Base-by-base conservation (phyloP, 2,888 invertebrate genomes). In the Rhynchonema sp. region DNA sequence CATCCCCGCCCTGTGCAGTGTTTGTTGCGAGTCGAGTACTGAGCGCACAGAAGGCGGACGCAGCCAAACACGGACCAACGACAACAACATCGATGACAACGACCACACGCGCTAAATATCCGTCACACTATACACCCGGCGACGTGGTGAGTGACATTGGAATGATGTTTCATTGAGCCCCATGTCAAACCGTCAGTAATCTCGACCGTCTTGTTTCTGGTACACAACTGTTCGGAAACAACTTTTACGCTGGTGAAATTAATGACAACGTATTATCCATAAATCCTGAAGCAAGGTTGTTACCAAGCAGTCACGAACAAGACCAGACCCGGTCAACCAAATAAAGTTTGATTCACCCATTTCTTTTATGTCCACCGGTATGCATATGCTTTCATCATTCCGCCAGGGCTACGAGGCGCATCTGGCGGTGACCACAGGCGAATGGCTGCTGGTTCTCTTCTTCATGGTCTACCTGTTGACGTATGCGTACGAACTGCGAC, bases 401-500 rank as follows among this genome's bases (percentile, higher is more conserved):
- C n/a, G n/a, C 60, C 60, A 65, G 65, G 61, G 60, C 49, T 67
- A 66, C 59, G 27, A 49, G 23, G 62, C 63, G 49, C 66, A 67
- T 57, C 61, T 62, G 52, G 58, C 65, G 30, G 64, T 62, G 13
- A 68, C 68, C 17, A 56, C 57, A 22, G 61, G 61, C 38, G 67
- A 67, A 60, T 67, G 67, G 67, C 52, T 62, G 30, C 30, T 67
- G 46, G 67, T 66, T n/a, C 57, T 64, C 54, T 64, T 63, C 27
- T 68, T 67, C 61, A 63, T 65, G 55, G 28, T 67, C 30, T 68
- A 68, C 60, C 64, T 67, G 49, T 62, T 68, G 9, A 62, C 62
- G 28, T 68, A 68, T 56, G 68, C 64, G 22, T 58, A 64, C 38
- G 67, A 67, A 46, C 59, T 67, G 52, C 61, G 59, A 17, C 23